These are phyloP conservation scores for Bellardia pandia DNA, from an alignment of 2,888 invertebrate species.

Conservation along the genomic window DNA sequence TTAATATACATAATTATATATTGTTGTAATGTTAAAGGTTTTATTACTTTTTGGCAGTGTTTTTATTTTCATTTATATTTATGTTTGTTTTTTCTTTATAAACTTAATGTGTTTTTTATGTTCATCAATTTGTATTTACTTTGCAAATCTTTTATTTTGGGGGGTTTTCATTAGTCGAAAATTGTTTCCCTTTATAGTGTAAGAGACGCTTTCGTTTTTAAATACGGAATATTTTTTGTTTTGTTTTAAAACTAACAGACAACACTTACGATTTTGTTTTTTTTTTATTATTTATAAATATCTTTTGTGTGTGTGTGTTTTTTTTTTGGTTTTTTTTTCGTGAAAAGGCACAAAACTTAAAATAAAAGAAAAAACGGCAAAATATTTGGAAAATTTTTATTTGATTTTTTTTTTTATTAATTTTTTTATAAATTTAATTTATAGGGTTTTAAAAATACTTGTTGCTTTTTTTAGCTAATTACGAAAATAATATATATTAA, in stretches of 20 bases:
- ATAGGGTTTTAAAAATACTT: constrained; percentile 28
- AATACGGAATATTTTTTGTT: neutral
- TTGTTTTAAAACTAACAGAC: constrained; percentile 17
- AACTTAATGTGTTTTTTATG: constrained; percentile 23
- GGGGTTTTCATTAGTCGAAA: constrained; percentile 68
- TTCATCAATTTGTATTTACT: neutral
- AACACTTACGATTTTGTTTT: constrained; percentile 36
- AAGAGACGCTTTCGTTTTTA: constrained; percentile 63
- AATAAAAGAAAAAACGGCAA: constrained; percentile 60
- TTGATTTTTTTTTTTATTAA: constrained; percentile 55
- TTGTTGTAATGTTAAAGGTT: constrained; percentile 50
- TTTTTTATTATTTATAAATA: neutral
- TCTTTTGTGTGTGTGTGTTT: neutral
- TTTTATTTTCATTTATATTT: constrained; percentile 61
- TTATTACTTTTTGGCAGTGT: constrained; percentile 80
- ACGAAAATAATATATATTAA: constrained; percentile 18
- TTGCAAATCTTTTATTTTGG: constrained; percentile 9
- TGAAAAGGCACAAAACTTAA: constrained; percentile 71
- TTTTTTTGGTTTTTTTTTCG: constrained; percentile 24
- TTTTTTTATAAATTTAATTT: constrained; percentile 47
- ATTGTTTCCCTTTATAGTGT: constrained; percentile 69
- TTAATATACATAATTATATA: constrained; percentile 27
- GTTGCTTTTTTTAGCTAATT: constrained; percentile 46
- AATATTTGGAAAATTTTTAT: constrained; percentile 46
- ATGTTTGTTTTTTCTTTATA: neutral